Conservation (phyloP, 1,140 invertebrate genomes). For the Zaprionus inermis region DNA sequence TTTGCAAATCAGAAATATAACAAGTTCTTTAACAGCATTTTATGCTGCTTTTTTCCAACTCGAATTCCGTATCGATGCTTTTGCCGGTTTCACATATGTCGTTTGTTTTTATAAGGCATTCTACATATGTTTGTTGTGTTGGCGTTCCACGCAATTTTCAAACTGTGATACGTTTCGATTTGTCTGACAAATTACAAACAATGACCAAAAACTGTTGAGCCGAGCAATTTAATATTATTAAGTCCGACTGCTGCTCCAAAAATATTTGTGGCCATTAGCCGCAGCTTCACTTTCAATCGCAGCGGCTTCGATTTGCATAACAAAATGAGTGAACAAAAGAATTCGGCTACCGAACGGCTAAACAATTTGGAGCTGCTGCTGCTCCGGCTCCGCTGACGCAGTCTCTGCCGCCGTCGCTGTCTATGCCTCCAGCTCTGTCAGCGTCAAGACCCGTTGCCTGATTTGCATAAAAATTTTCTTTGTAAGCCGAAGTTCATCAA, state of each 20-base stretch:
- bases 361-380: conserved; percentile 71
- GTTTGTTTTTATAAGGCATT: conserved; percentile 21
- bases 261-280: conserved; percentile 46
- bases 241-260: conserved; percentile 58
- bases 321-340: conserved; percentile 79
- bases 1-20: conserved; percentile 44
- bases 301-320: conserved; percentile 66
- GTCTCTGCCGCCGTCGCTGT: conserved; percentile 14
- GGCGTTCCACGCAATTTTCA: conserved; percentile 51
- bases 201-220: conserved; percentile 45
- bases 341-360: conserved; percentile 72
- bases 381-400: conserved; percentile 27
- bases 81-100: conserved; percentile 22
- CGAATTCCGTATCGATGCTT: not conserved
- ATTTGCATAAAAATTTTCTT: conserved; percentile 79
- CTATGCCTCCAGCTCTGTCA: conserved; percentile 25
- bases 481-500: conserved; percentile 75
- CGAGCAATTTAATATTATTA: conserved; percentile 78
- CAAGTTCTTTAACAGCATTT: conserved; percentile 40
- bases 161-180: conserved; percentile 58
- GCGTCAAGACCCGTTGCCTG: conserved; percentile 23
- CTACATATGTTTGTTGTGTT: conserved; percentile 26
- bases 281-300: conserved; percentile 71
- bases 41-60: conserved; percentile 20
- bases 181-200: conserved; percentile 75